Base-by-base conservation (phyloP, 1,140 invertebrate genomes). In the Cyclina sinensis region DNA sequence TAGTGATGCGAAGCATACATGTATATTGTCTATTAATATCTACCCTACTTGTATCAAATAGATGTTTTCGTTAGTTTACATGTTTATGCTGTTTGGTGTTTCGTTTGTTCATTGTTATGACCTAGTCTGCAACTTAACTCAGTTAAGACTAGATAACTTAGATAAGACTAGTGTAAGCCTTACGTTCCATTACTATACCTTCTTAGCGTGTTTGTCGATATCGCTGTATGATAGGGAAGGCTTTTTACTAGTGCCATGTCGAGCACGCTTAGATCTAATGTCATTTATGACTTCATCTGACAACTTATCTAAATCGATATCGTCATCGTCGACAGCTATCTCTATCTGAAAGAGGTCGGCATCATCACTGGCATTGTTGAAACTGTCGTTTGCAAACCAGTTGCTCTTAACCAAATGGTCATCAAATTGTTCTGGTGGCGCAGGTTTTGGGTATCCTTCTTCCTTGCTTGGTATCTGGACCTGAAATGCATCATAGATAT, bases 301-400 rank as follows among this genome's bases (percentile, higher is more conserved):
- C 4, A 39, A 9, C 24, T 27, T 39, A 4, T 81, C 48, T n/a
- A 81, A 51, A 32, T 48, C 27, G 5, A 84, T 62, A 24, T 62
- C 57, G 14, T 65, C 62, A 35, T 84, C 81, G n/a, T 84, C 81
- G 1, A 54, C 48, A 1, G 59, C 81, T 5, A 54, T 46, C 37
- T 84, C 81, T 35, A 46, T 84, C 27, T 65, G 39, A 37, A 84
- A 73, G 7, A 70, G 27, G 30, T 84, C 81, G 7, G 39, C 81
- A 30, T 84, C 81, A 16, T 84, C 81, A 37, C 81, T 84, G 14
- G 81, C 81, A 16, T 73, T 84, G 39, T 84, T 73, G 37, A 84
- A 84, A 16, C 51, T 39, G 30, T 68, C 62, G 37, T 84, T 65
- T n/a, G 68, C 27, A 35, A 65, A 84, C 81, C 81, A 84, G 16